Evolutionary conservation across 2,888 invertebrate genomes (phyloP).

Genomic region (Dromius quadrimaculatus): DNA sequence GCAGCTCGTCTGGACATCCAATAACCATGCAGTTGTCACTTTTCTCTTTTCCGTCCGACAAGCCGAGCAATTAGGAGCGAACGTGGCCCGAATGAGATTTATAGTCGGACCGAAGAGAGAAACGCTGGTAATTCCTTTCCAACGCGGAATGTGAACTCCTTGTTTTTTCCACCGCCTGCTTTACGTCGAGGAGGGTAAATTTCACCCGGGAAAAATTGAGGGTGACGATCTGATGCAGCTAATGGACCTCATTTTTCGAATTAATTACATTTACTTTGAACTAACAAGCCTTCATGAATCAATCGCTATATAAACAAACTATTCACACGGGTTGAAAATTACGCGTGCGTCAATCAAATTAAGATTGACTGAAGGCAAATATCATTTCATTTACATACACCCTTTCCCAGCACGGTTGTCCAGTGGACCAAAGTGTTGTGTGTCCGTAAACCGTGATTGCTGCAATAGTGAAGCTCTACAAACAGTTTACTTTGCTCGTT

Average conservation of each 20-base stretch:
- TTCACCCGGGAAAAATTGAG: no score
- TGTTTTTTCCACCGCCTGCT: conserved; percentile 7
- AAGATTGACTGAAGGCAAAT: conserved; percentile 29
- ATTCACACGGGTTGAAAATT: not conserved
- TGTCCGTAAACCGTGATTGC: conserved; percentile 32
- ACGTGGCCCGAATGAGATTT: conserved; percentile 41
- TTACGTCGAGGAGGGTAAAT: not conserved
- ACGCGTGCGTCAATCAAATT: conserved; percentile 24
- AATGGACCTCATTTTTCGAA: no score
- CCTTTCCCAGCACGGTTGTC: not conserved
- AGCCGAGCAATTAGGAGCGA: conserved; percentile 29
- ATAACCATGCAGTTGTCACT: conserved; percentile 36
- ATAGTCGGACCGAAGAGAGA: conserved; percentile 10
- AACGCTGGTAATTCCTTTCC: conserved; percentile 12
- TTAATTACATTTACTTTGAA: no score
- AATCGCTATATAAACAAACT: conserved; percentile 3
- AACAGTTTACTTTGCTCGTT: conserved; percentile 28
- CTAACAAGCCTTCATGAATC: not conserved
- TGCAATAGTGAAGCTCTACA: conserved; percentile 15
- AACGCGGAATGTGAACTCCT: no score
- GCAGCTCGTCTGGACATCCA: conserved; percentile 2
- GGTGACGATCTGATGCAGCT: no score
- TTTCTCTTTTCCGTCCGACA: conserved; percentile 29
- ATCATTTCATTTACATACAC: conserved; percentile 34
- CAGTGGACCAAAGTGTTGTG: not conserved